Percentiles rank a stretch among this genome's conserved stretches.
phyloP scores from a whole-genome alignment of 2,888 invertebrate species.

The Willowsia nigromaculata region DNA sequence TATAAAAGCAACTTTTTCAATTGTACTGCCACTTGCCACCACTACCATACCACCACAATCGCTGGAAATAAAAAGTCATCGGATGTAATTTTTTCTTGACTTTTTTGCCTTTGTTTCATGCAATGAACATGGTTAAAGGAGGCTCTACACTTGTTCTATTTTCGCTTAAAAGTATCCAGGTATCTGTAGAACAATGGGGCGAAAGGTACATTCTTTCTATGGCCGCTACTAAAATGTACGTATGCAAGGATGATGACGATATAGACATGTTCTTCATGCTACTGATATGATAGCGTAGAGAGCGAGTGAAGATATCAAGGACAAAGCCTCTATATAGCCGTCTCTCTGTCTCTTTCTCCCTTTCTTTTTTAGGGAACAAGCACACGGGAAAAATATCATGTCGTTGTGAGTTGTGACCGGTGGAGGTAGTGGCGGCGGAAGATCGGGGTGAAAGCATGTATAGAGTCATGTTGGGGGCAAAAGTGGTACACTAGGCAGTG shows the following conservation, averaged over 20 bases:
- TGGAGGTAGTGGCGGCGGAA: background rate
- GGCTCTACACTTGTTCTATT: background rate
- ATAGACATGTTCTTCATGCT: conserved; percentile 1
- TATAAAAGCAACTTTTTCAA: background rate
- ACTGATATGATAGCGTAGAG: too few relatives aligned
- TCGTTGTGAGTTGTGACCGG: conserved; percentile 55
- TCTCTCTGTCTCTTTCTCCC: too few relatives aligned
- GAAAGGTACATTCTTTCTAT: too few relatives aligned
- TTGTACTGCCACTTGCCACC: background rate
- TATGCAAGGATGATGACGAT: background rate
- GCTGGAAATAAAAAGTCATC: background rate
- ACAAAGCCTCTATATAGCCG: background rate
- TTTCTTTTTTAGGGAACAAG: background rate
- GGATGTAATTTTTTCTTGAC: background rate
- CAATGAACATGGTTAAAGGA: background rate
- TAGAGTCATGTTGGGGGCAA: background rate
- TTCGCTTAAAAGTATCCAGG: too few relatives aligned
- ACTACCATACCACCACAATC: too few relatives aligned
- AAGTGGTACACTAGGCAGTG: background rate
- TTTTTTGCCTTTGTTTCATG: background rate
- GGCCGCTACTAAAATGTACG: background rate
- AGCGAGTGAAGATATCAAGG: conserved; percentile 58
- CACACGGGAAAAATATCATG: conserved; percentile 47
- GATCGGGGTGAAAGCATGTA: background rate
- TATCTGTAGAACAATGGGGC: too few relatives aligned